phyloP scores from a whole-genome alignment of 1,140 invertebrate species.

The Sitophilus oryzae region DNA sequence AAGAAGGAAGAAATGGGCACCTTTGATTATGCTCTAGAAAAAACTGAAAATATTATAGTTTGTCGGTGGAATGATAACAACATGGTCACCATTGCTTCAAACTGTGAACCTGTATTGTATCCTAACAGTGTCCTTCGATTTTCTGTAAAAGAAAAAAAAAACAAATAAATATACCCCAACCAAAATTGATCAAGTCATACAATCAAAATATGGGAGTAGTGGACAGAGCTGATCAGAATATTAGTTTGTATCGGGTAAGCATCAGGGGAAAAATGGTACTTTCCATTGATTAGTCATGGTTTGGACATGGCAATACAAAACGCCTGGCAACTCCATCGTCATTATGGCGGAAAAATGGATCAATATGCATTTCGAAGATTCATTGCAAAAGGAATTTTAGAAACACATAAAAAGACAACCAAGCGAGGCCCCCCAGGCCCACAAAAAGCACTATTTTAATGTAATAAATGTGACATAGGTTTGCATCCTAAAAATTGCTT shows the following conservation, averaged over 20 bases:
- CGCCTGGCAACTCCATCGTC: no score
- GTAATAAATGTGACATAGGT: slow-evolving; percentile 9
- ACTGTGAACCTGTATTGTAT: slow-evolving; percentile 21
- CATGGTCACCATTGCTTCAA: slow-evolving; percentile 7
- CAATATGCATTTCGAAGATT: slow-evolving; percentile 11
- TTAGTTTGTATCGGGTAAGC: no score
- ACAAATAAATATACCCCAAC: slow-evolving; percentile 26
- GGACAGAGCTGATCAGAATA: slow-evolving; percentile 29
- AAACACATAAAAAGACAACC: slow-evolving; percentile 13
- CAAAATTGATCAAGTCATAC: slow-evolving; percentile 25
- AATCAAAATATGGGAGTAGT: slow-evolving; percentile 34
- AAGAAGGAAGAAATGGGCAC: slow-evolving; percentile 16
- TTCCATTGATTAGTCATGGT: slow-evolving; percentile 21
- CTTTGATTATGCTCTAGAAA: slow-evolving; percentile 17
- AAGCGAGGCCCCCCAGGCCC: slow-evolving; percentile 1
- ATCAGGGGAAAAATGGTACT: slow-evolving; percentile 35
- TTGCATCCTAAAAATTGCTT: slow-evolving; percentile 18
- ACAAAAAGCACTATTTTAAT: slow-evolving; percentile 10
- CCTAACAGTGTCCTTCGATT: slow-evolving; percentile 17
- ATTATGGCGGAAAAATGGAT: no score
- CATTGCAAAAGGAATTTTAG: slow-evolving; percentile 11
- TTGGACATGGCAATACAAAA: no score
- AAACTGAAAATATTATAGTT: slow-evolving; percentile 9
- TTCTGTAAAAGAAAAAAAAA: slow-evolving; percentile 29
- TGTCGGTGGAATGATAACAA: slow-evolving; percentile 18